Base-by-base conservation (phyloP, 2,888 invertebrate genomes). In the Petrolisthes manimaculis region DNA sequence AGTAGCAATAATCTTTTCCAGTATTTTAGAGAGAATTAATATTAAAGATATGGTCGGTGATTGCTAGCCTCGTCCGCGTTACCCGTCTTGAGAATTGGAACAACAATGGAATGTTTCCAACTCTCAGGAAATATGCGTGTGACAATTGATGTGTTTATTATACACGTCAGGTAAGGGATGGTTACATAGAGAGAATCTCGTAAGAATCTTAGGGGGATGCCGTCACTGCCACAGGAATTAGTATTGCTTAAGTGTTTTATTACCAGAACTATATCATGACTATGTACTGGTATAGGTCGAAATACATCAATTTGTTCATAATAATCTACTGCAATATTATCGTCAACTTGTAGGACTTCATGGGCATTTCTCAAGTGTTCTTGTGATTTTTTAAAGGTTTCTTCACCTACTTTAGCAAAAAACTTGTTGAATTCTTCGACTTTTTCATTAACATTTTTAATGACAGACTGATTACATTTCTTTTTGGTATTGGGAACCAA, bases 41-140 rank as follows among this genome's bases (percentile, higher is more conserved):
- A 78, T 24, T 14, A 56, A 74, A n/a, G n/a, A 9, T 14, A n/a
- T n/a, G 54, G 51, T 5, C 53, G 79, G 12, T 18, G 18, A 18
- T 79, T 53, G 14, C 37, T 79, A 54, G 79, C 18, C 8, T 53
- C 54, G 5, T 9, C 54, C 4, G 8, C 37, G n/a, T 53, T 79
- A 14, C 79, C 79, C 37, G 24, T 12, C 37, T 77, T 77, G 37
- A 77, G 37, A 37, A 77, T 12, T 6, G 77, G 77, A 37, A 55
- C 55, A 79, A 54, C 79, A 55, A 54, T 54, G n/a, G 79, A 37
- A 18, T 79, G 53, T 79, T 79, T 79, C 79, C 79, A 79, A 9
- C 6, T 8, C 8, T 18, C 14, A 6, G 79, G 79, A n/a, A 79
- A 79, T 8, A 3, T 55, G 14, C 8, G n/a, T n/a, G 54, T 54